phyloP scores from a whole-genome alignment of 2,888 invertebrate genomes.

The Oligia latruncula region DNA sequence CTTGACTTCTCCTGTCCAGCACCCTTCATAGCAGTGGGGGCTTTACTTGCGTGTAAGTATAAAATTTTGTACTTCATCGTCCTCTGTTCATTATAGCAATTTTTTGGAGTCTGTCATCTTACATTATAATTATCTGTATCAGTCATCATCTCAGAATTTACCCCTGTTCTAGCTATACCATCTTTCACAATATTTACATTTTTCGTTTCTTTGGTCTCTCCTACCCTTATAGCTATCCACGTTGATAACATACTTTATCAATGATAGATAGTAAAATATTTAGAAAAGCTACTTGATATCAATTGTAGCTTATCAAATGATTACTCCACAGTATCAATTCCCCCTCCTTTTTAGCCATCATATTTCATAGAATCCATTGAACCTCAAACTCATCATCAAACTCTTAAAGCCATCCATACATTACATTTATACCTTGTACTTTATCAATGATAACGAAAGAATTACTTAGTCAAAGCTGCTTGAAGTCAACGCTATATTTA shows the following conservation, averaged over 20 bases:
- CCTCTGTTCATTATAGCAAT: no score
- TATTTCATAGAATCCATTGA: background rate
- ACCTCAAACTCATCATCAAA: no score
- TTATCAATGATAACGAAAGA: background rate
- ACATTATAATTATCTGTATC: background rate
- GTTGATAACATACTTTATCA: background rate
- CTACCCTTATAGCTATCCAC: background rate
- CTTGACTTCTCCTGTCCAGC: constrained; percentile 91
- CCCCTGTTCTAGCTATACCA: background rate
- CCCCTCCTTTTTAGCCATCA: background rate
- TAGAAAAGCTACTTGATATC: no score
- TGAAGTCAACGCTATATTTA: background rate
- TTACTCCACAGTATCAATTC: constrained; percentile 79
- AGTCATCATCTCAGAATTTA: background rate
- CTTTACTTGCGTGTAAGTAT: constrained; percentile 87
- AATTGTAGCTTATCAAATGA: background rate
- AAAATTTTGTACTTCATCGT: background rate
- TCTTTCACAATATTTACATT: background rate
- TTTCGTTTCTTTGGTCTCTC: no score
- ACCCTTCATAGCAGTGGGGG: constrained; percentile 91
- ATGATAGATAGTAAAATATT: background rate
- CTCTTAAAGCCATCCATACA: background rate
- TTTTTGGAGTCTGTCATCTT: background rate
- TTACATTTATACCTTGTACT: background rate
- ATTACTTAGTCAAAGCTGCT: no score